Evolutionary conservation across 2,888 invertebrate genomes (phyloP).

Genomic region (Polylopha cassiicola): DNA sequence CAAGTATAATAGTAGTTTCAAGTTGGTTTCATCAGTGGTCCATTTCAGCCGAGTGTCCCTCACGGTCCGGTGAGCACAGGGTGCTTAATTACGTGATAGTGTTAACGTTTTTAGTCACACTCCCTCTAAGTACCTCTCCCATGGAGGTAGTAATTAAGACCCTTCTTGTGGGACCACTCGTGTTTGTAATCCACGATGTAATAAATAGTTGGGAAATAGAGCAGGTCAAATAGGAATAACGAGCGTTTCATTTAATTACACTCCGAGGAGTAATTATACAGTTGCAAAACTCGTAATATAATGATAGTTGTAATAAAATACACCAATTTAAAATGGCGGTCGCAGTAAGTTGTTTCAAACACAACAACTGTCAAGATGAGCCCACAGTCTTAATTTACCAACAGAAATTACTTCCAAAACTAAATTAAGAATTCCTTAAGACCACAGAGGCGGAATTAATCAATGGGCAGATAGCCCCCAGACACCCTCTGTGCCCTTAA

Average conservation of each 20-base stretch:
- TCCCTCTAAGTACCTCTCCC: constrained; percentile 34
- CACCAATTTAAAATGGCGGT: too few species aligned
- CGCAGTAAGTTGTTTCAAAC: constrained; percentile 8
- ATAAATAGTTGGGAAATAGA: constrained; percentile 15
- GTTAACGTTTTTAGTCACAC: constrained; percentile 55
- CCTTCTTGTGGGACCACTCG: constrained; percentile 14
- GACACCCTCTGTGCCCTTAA: constrained; percentile 22
- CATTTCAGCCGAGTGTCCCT: constrained; percentile 54
- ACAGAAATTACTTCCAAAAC: constrained; percentile 11
- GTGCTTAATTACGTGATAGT: constrained; percentile 74
- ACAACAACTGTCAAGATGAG: constrained; percentile 3
- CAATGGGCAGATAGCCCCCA: constrained; percentile 15
- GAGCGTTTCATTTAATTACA: too few species aligned
- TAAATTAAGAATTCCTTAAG: constrained; percentile 21
- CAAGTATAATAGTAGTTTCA: too few species aligned
- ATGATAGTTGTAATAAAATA: too few species aligned
- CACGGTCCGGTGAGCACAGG: constrained; percentile 62
- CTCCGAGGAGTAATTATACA: too few species aligned
- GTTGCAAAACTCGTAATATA: too few species aligned
- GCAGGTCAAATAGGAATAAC: too few species aligned
- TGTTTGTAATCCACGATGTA: constrained; percentile 14
- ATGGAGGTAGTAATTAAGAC: constrained; percentile 17
- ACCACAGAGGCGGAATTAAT: constrained; percentile 15
- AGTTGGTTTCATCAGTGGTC: constrained; percentile 55
- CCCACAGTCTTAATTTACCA: constrained; percentile 16